Evolutionary conservation across 2,113 vertebrate genomes (phyloP).

Genomic region (Etheostoma cragini): DNA sequence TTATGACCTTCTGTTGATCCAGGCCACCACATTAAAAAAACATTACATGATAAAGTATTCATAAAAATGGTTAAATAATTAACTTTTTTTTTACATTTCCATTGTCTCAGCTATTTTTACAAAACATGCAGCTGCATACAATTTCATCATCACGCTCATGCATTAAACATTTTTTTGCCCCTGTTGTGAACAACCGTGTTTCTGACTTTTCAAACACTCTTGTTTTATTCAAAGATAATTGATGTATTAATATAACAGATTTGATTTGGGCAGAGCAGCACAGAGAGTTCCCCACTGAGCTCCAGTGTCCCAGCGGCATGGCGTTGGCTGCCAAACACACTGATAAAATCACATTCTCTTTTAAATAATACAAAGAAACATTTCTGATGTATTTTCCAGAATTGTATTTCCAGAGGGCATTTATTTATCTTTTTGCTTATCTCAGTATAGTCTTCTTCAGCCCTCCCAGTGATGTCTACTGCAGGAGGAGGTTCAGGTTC

Average conservation of each 20-base stretch:
- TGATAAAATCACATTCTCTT: slow-evolving; percentile 20
- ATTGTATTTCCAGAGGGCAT: not conserved
- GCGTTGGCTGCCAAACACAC: slow-evolving; percentile 5
- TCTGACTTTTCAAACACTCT: not conserved
- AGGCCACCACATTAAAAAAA: not conserved
- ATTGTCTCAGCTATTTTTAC: too few relatives aligned
- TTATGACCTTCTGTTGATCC: too few relatives aligned
- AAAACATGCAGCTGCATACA: not conserved
- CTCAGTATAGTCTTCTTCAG: not conserved
- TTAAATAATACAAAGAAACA: not conserved
- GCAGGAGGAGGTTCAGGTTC: not conserved
- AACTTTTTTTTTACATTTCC: not conserved
- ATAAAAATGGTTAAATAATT: not conserved
- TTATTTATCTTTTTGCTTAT: not conserved
- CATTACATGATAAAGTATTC: not conserved
- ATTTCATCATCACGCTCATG: not conserved
- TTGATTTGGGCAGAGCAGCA: slow-evolving; percentile 27
- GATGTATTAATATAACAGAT: slow-evolving; percentile 25
- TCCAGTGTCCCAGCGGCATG: not conserved
- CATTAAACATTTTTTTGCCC: not conserved
- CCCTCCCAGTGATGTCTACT: not conserved
- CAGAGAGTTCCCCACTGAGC: slow-evolving; percentile 6
- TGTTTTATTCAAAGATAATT: slow-evolving; percentile 22
- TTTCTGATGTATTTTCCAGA: not conserved
- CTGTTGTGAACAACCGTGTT: not conserved